Evolutionary conservation across 2,888 invertebrate genomes (phyloP).

Genomic region (Dolichomitus sp.): DNA sequence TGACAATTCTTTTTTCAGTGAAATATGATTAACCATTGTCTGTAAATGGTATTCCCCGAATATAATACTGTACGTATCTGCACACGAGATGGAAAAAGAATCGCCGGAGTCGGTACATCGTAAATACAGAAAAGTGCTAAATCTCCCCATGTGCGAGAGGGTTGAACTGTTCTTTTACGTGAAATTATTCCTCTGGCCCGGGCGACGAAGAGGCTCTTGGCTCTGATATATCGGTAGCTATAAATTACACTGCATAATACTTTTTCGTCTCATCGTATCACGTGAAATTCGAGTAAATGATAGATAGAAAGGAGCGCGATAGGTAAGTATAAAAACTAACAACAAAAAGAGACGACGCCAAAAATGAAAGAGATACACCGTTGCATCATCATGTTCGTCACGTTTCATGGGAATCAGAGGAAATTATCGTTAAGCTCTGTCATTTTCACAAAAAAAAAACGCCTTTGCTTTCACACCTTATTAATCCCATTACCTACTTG

Average conservation of each 20-base stretch:
- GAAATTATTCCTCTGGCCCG: slow-evolving; percentile 72
- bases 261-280: slow-evolving; percentile 65
- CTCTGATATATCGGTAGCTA: slow-evolving; percentile 75
- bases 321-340: slow-evolving; percentile 27
- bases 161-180: slow-evolving; percentile 64
- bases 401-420: slow-evolving; percentile 46
- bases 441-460: slow-evolving; percentile 41
- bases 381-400: slow-evolving; percentile 30
- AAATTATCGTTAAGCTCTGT: slow-evolving; percentile 67
- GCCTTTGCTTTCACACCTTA: slow-evolving; percentile 9
- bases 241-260: slow-evolving; percentile 74
- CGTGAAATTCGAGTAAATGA: slow-evolving; percentile 71
- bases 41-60: slow-evolving; percentile 47
- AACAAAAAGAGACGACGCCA: slow-evolving; percentile 12
- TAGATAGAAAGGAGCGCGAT: slow-evolving; percentile 41
- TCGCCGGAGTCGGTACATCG: slow-evolving; percentile 52
- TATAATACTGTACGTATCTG: slow-evolving; percentile 35
- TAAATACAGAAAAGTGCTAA: slow-evolving; percentile 67
- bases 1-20: slow-evolving; percentile 45
- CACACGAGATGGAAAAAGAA: slow-evolving; percentile 33
- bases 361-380: slow-evolving; percentile 19
- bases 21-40: slow-evolving; percentile 61
- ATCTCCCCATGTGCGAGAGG: slow-evolving; percentile 55
- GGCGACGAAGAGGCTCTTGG: slow-evolving; percentile 58
- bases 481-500: not conserved